These are phyloP conservation scores for Ascidia mentula DNA, from an alignment of 23 tunicate species.

Conservation along the genomic window DNA sequence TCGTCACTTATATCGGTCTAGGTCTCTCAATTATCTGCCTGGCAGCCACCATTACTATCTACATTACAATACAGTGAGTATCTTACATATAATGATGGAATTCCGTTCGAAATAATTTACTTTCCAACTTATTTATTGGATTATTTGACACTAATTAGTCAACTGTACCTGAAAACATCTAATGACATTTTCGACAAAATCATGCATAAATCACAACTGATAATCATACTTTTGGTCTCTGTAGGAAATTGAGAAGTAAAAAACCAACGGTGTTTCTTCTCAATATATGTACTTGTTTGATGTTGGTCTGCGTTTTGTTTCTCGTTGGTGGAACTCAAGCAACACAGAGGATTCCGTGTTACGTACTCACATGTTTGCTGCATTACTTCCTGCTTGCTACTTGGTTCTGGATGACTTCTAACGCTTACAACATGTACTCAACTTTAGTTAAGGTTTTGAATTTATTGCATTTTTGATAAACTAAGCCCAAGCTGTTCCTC, in stretches of 20 bases:
- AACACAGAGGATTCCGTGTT: neutral
- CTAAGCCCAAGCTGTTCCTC: too few relatives aligned
- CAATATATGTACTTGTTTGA: slow-evolving; percentile 11
- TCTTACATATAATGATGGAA: too few relatives aligned
- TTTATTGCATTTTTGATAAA: too few relatives aligned
- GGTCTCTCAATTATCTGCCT: neutral
- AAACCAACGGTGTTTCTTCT: slow-evolving; percentile 5
- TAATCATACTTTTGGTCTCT: too few relatives aligned
- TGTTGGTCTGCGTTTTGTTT: slow-evolving; percentile 10
- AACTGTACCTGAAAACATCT: too few relatives aligned
- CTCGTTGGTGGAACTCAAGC: neutral
- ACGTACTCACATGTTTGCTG: neutral
- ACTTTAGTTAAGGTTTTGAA: slow-evolving; percentile 22
- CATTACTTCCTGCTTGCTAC: slow-evolving; percentile 26
- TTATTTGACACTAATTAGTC: too few relatives aligned
- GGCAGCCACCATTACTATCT: neutral
- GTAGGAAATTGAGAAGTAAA: neutral
- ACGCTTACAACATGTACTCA: slow-evolving; percentile 20
- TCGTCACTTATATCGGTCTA: neutral
- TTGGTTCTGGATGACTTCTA: slow-evolving; percentile 37
- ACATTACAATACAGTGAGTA: neutral
- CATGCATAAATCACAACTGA: too few relatives aligned
- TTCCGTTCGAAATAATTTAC: too few relatives aligned
- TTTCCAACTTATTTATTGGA: too few relatives aligned
- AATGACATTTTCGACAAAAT: too few relatives aligned